Base-by-base conservation (phyloP, 2,888 invertebrate genomes). In the Andrena fulva region DNA sequence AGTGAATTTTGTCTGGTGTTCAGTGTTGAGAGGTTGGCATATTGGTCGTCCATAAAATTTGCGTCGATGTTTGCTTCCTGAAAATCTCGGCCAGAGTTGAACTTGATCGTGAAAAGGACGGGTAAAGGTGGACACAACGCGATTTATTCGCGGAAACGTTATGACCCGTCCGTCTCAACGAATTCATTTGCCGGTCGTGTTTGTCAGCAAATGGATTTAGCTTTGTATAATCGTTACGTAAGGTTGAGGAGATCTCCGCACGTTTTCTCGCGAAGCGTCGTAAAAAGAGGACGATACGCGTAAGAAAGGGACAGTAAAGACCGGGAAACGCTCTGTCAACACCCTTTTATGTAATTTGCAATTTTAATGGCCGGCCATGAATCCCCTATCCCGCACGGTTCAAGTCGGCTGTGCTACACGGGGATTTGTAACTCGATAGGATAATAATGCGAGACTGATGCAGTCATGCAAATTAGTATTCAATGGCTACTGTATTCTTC, bases 321-420 rank as follows among this genome's bases (percentile, higher is more conserved):
- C 62, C 69, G 31, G 75, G 50, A 72, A 72, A 75, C 52, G 64
- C 68, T 73, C 83, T 89, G 84, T 86, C 87, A 87, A 88, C 88
- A 86, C 85, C 87, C 86, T 87, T 83, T 85, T 86, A 83, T 59
- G 77, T 68, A 77, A 91, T 91, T 90, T 91, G 91, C 91, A 91
- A 91, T 91, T 91, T 91, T 90, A 91, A 91, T 91, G 80, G 24
- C 54, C 56, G 64, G 50, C 69, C 79, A 77, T 77, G 77, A 67
- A 79, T 80, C 67, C 52, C 80, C 70, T 77, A 59, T 80, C 42
- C 54, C 52, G 54, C 35, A 42, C 50, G 29, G 62, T 80, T 74
- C 54, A 29, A 80, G 68, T 62, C 72, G 76, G 27, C 56, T 77
- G 50, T 72, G 69, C 67, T 80, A 62, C 73, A 31, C 12, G 54